These are phyloP conservation scores for Silurus asotus DNA, from an alignment of 2,113 vertebrate genomes.

Conservation along the genomic window DNA sequence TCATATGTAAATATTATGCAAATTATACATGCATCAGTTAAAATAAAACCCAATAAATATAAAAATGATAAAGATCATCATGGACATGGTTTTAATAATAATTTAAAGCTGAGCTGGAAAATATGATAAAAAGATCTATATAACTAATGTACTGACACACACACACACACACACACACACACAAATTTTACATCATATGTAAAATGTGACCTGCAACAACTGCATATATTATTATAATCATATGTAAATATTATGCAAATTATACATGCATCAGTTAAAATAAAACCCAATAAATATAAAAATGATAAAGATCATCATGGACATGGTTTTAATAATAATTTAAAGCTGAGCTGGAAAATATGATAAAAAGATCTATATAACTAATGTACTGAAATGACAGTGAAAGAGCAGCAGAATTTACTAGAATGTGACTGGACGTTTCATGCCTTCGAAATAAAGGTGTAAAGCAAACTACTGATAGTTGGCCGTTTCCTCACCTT, in stretches of 20 bases:
- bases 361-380: neutral
- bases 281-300: neutral
- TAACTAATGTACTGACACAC: neutral
- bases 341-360: neutral
- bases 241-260: neutral
- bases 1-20: neutral
- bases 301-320: neutral
- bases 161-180: neutral
- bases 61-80: neutral
- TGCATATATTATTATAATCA: no score
- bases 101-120: neutral
- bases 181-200: neutral
- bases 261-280: neutral
- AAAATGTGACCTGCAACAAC: neutral
- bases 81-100: neutral
- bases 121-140: neutral
- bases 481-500: slow-evolving; percentile 63
- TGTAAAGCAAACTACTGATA: no score
- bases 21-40: neutral
- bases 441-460: neutral
- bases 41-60: neutral
- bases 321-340: neutral
- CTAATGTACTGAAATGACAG: neutral
- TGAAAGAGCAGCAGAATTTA: neutral
- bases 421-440: neutral